A percentile compares a stretch with the other conserved stretches of the same genome.
These are phyloP conservation scores for Eilema depressum DNA, from an alignment of 2,888 invertebrate genomes.

Conservation along the genomic window DNA sequence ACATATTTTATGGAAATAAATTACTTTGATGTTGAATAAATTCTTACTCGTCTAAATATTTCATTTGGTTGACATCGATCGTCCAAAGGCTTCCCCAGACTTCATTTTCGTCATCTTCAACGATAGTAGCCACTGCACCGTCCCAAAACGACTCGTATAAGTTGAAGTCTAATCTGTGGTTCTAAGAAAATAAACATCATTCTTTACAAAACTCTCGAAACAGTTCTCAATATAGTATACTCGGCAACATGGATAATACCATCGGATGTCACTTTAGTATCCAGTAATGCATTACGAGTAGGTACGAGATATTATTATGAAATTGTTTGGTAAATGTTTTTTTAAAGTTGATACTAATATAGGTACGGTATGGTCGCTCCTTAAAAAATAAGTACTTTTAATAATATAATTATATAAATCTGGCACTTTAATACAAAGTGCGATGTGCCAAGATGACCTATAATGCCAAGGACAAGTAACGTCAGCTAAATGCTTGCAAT, in stretches of 20 bases:
- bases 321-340: too few relatives aligned
- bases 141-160: constrained; percentile 3
- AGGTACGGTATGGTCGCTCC: too few relatives aligned
- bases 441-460: background rate
- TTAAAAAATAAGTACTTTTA: too few relatives aligned
- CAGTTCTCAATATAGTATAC: background rate
- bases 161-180: constrained; percentile 15
- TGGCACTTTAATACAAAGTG: background rate
- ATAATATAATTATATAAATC: too few relatives aligned
- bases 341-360: too few relatives aligned
- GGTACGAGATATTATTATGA: too few relatives aligned
- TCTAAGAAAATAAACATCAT: constrained; percentile 6
- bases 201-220: background rate
- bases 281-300: background rate
- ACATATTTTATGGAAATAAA: too few relatives aligned
- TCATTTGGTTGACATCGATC: constrained; percentile 6
- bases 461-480: background rate
- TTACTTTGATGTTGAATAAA: constrained; percentile 82
- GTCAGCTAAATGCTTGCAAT: background rate
- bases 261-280: background rate
- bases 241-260: too few relatives aligned
- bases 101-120: constrained; percentile 13
- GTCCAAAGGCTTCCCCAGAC: constrained; percentile 17
- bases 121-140: constrained; percentile 18
- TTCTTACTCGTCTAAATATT: constrained; percentile 20